A percentile compares a stretch with the other conserved stretches of the same genome.
Evolutionary conservation across 2,888 invertebrate species (phyloP).

Genomic region (Xanthorhoe spadicearia): DNA sequence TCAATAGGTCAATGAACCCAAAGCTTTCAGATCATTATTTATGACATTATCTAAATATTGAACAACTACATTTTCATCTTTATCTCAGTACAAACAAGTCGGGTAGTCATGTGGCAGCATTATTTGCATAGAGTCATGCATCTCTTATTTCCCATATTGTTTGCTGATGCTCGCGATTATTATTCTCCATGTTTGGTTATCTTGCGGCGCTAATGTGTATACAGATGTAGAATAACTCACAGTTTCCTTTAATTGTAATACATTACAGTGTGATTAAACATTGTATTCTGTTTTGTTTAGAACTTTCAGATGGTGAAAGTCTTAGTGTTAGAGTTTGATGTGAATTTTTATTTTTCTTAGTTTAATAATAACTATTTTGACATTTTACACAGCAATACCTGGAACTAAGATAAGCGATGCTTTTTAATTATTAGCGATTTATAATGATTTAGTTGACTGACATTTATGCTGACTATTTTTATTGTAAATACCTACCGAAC

Average conservation of each 20-base stretch:
- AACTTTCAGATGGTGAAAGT: too few species aligned
- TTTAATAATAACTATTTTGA: too few species aligned
- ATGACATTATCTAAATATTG: conserved; percentile 36
- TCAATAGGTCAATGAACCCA: conserved; percentile 12
- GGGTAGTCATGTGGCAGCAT: conserved; percentile 65
- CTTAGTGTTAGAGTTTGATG: too few species aligned
- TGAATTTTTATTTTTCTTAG: too few species aligned
- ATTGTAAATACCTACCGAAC: neutral
- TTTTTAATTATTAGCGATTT: too few species aligned
- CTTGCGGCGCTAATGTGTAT: conserved; percentile 16
- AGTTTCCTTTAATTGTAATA: neutral
- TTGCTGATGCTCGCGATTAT: conserved; percentile 41
- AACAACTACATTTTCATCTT: conserved; percentile 32
- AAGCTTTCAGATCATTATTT: conserved; percentile 9
- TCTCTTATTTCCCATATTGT: conserved; percentile 44
- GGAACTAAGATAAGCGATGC: too few species aligned
- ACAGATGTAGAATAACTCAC: neutral
- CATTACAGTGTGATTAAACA: conserved; percentile 7
- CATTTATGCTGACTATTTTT: too few species aligned
- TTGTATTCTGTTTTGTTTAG: too few species aligned
- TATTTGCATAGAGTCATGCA: conserved; percentile 65
- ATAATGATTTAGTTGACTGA: too few species aligned
- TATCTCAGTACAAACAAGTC: conserved; percentile 55
- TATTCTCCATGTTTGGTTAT: conserved; percentile 27
- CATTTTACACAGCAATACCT: too few species aligned